Conservation (phyloP, 2,797 vertebrate genomes). For the Crenuchus spilurus region DNA sequence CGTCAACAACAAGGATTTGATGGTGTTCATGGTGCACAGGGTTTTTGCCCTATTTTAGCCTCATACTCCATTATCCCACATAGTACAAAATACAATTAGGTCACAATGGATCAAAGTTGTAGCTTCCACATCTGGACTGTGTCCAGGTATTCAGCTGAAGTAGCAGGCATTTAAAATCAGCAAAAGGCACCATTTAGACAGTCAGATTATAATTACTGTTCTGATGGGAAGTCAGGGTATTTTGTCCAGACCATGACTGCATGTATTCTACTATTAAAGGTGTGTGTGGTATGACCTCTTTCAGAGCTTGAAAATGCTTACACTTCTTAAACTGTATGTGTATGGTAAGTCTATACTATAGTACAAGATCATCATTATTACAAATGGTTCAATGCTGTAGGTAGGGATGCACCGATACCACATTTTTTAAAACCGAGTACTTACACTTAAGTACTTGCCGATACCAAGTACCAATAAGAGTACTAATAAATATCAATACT, state of each 20-base stretch:
- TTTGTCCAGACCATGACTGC: too few species aligned
- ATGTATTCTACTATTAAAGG: too few species aligned
- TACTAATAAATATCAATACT: too few species aligned
- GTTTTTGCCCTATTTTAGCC: slow-evolving; percentile 72
- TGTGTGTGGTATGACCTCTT: background rate
- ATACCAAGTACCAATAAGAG: too few species aligned
- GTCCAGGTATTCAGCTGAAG: slow-evolving; percentile 46
- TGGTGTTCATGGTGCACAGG: background rate
- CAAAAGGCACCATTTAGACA: background rate
- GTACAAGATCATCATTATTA: slow-evolving; percentile 69
- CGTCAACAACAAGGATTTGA: slow-evolving; percentile 47
- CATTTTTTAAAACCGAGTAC: too few species aligned
- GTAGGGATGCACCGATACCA: too few species aligned
- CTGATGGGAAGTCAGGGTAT: too few species aligned
- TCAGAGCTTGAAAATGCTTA: background rate
- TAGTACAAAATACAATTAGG: slow-evolving; percentile 68
- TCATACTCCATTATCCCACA: slow-evolving; percentile 58
- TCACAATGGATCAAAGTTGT: slow-evolving; percentile 71
- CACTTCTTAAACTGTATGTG: too few species aligned
- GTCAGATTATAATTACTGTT: background rate
- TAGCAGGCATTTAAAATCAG: slow-evolving; percentile 13
- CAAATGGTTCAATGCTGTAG: too few species aligned
- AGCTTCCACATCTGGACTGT: slow-evolving; percentile 52
- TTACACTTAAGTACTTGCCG: too few species aligned
- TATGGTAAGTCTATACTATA: too few species aligned